Base-by-base conservation (phyloP, 2,797 vertebrate species). In the Phylloscopus collybita region DNA sequence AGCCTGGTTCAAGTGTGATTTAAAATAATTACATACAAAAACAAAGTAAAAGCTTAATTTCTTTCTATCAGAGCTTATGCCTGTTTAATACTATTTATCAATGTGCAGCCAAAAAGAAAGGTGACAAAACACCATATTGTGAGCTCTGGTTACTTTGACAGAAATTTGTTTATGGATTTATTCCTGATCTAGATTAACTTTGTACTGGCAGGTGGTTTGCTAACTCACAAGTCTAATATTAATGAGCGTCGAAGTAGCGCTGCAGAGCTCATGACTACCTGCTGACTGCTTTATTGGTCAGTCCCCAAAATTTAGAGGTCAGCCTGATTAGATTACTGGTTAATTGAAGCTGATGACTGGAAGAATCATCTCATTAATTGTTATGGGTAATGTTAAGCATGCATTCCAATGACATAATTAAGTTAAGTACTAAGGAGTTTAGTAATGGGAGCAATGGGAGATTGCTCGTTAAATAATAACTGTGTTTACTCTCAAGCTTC, bases 331-430 rank as follows among this genome's bases (percentile, higher is more conserved):
- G 51, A 81, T 92, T 94, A 56, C 59, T 66, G 64, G 40, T 74
- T 84, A 94, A 94, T 80, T 71, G 71, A 51, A 84, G 66, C 49
- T 92, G 73, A 81, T 91, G 91, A 88, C 80, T 42, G 70, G 66
- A 93, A 81, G 66, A 93, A 81, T 57, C 80, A 86, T 90, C 51
- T 96, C 94, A 86, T 95, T 97, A 94, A 73, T 60, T 64, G 5
- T 86, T 95, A 87, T 62, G 61, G 78, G 32, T 53, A 76, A 89
- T 21, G 66, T 91, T 90, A 88, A 90, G 57, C 32, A 17, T 53
- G n/a, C 80, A 81, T 91, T 95, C 74, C 82, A 64, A 45, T 42
- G 59, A 60, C 38, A 86, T 86, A 92, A 93, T 96, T 95, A 92
- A 93, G 53, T 61, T 65, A 89, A 91, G 57, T 88, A 60, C 50